These are phyloP conservation scores for Trinectes maculatus DNA, from an alignment of 2,113 vertebrate genomes.

Conservation along the genomic window DNA sequence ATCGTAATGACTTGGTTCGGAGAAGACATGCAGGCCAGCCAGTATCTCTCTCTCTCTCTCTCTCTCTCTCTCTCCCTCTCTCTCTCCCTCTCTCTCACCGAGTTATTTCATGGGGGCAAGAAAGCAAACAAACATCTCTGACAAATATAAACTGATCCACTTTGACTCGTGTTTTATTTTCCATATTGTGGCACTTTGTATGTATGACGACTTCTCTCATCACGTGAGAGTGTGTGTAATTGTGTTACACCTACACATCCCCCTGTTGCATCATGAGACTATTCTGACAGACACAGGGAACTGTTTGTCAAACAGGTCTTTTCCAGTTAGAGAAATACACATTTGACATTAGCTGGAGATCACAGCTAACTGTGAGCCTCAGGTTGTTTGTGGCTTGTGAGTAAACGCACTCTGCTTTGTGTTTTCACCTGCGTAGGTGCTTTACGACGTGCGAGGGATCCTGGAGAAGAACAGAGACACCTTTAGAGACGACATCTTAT, in stretches of 20 bases:
- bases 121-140: no score
- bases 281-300: slow-evolving; percentile 21
- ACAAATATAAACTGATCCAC: no score
- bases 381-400: neutral
- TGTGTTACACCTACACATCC: neutral
- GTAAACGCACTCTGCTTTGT: neutral
- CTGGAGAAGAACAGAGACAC: slow-evolving; percentile 94
- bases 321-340: slow-evolving; percentile 47
- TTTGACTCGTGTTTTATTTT: no score
- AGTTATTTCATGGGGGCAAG: no score
- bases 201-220: neutral
- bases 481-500: slow-evolving; percentile 92
- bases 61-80: slow-evolving; percentile 24
- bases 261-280: slow-evolving; percentile 14
- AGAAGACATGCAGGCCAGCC: slow-evolving; percentile 51
- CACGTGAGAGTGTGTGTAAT: neutral
- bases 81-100: slow-evolving; percentile 28
- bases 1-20: slow-evolving; percentile 70
- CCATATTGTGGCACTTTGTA: no score
- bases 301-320: slow-evolving; percentile 19
- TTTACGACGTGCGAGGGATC: slow-evolving; percentile 89
- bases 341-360: slow-evolving; percentile 44
- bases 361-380: slow-evolving; percentile 22
- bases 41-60: slow-evolving; percentile 49
- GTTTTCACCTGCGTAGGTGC: slow-evolving; percentile 78